Evolutionary conservation across 2,888 invertebrate genomes (phyloP), one percentile per base, ranked within the genome.

Genomic region (Pasiphila rectangulata): DNA sequence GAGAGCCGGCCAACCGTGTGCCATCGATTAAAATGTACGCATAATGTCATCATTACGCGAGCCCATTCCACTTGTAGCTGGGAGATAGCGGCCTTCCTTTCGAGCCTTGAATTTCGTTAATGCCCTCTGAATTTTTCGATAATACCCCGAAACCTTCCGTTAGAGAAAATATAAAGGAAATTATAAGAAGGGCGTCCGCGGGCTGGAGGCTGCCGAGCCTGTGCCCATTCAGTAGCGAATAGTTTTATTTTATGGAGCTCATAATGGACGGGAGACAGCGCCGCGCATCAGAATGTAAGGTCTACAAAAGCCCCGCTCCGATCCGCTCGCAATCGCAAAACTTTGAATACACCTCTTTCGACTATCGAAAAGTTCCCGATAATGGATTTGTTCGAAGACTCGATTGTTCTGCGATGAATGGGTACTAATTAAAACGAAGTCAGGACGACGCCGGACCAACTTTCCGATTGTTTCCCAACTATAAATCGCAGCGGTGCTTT

Each of bases 371-470:
- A 87, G 84, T 86, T 87, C 74, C 65, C 77, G 71, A 85, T 87
- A 88, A 88, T 87, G 81, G 86, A 86, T 87, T 84, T 78, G 84
- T 84, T 80, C 77, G 78, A 80, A 78, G 75, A 83, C 79, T 79
- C 85, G 73, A 88, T 87, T 86, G 88, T 87, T 85, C 85, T 64
- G 71, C 82, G 79, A 86, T 88, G 86, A 89, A 89, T 88, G 86
- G 87, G 83, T 76, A 83, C 87, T 89, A 89, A 89, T 89, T 89
- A 89, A 88, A 89, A 89, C 79, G 83, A 84, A 87, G 86, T 87
- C 85, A 82, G 79, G 80, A 73, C 82, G 80, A 73, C 65, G 80
- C 72, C 67, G 79, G 84, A 80, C 83, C 75, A 82, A 86, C 76
- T 85, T 85, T 69, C 67, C 78, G 78, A 85, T 84, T 85, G 83